A percentile compares a stretch with the other conserved stretches of the same genome.
These are phyloP conservation scores for Sakesphorus luctuosus DNA, from an alignment of 2,113 vertebrate species.

Conservation along the genomic window DNA sequence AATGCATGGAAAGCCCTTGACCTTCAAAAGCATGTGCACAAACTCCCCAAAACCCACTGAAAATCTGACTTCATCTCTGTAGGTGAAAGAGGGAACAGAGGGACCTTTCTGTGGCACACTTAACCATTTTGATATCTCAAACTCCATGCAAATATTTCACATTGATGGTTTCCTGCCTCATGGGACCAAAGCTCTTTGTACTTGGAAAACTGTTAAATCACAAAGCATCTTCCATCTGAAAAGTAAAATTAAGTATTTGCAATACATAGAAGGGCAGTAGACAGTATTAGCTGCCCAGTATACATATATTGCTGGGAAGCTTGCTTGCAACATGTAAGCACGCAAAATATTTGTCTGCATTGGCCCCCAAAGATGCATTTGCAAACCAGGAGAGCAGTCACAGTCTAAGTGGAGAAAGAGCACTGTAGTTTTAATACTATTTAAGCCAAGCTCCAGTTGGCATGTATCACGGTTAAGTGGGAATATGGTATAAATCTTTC, in stretches of 20 bases:
- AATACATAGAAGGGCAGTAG: background rate
- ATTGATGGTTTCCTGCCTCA: background rate
- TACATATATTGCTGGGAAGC: background rate
- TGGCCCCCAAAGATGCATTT: background rate
- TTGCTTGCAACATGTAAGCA: background rate
- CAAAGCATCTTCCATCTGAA: background rate
- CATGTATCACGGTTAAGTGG: background rate
- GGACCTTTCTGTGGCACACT: background rate
- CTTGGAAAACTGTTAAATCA: background rate
- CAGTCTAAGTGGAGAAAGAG: background rate
- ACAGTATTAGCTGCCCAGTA: background rate
- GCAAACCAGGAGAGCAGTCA: background rate
- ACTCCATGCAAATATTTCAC: background rate
- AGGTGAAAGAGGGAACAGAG: background rate
- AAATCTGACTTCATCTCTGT: background rate
- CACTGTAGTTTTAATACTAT: background rate
- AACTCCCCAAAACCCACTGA: accelerated
- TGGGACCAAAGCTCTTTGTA: background rate
- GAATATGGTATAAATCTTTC: background rate
- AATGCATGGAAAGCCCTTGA: background rate
- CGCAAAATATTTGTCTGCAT: background rate
- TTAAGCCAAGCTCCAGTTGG: background rate
- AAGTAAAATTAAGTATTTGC: background rate
- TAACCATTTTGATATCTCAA: background rate
- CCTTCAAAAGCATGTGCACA: background rate